These are phyloP conservation scores for Collichthys lucidus DNA, from an alignment of 2,113 vertebrate genomes.

Conservation along the genomic window DNA sequence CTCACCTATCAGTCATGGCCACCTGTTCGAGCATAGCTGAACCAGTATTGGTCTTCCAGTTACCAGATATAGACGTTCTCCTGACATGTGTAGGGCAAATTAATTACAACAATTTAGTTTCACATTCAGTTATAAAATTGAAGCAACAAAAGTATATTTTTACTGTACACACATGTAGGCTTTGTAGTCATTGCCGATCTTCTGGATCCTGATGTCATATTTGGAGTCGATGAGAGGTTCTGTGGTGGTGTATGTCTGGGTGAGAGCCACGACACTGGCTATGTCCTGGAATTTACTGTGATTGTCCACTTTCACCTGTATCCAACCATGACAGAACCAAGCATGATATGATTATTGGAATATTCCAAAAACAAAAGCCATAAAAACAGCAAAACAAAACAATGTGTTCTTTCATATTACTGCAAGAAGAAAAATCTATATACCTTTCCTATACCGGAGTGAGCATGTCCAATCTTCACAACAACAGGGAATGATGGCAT, in stretches of 20 bases:
- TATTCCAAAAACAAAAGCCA: not conserved
- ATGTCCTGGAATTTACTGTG: slow-evolving; percentile 99
- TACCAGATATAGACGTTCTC: slow-evolving; percentile 98
- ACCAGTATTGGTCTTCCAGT: slow-evolving; percentile 98
- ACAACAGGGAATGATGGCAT: slow-evolving; percentile 98
- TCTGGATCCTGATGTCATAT: slow-evolving; percentile 98
- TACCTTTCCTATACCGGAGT: slow-evolving; percentile 99
- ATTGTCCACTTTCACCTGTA: slow-evolving; percentile 98
- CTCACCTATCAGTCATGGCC: slow-evolving; percentile 97
- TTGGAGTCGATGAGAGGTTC: slow-evolving; percentile 98
- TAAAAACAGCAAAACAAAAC: not conserved
- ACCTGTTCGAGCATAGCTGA: slow-evolving; percentile 99
- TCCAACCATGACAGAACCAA: slow-evolving; percentile 3
- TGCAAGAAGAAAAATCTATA: not conserved
- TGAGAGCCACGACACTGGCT: slow-evolving; percentile 97
- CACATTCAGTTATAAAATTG: not conserved
- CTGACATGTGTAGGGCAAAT: slow-evolving; percentile 73
- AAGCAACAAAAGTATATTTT: not conserved
- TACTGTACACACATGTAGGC: slow-evolving; percentile 91
- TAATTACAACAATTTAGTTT: slow-evolving; percentile 4
- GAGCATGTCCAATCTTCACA: slow-evolving; percentile 99
- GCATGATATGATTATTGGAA: not conserved
- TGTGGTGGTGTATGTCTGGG: slow-evolving; percentile 97
- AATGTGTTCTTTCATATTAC: not conserved
- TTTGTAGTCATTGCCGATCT: slow-evolving; percentile 98